Conservation (phyloP, 2,113 vertebrate genomes). For the Ailuropoda melanoleuca region DNA sequence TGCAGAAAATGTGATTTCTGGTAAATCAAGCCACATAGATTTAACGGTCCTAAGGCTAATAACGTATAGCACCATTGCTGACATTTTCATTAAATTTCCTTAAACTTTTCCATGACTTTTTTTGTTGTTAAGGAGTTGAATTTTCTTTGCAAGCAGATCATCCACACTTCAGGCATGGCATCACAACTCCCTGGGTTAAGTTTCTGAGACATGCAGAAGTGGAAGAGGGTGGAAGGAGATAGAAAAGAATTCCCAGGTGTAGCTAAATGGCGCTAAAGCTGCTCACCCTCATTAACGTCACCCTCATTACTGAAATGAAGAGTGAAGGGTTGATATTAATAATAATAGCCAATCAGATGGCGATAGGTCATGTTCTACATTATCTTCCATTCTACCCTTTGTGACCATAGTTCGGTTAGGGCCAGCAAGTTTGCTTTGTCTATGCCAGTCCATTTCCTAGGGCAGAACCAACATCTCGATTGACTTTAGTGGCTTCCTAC, state of each 20-base stretch:
- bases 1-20: neutral
- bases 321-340: neutral
- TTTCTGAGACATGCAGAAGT: neutral
- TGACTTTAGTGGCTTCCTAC: slow-evolving; percentile 21
- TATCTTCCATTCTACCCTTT: neutral
- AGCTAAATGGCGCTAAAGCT: neutral
- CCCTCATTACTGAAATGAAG: neutral
- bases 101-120: neutral
- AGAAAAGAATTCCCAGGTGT: neutral
- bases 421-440: neutral
- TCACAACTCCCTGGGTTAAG: neutral
- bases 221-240: neutral
- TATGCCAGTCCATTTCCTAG: neutral
- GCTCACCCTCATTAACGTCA: neutral
- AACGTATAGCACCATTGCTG: neutral
- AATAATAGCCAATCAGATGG: neutral
- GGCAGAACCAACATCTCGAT: neutral
- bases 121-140: neutral
- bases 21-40: neutral
- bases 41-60: neutral
- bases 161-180: neutral
- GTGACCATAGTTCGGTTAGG: neutral
- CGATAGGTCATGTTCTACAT: neutral
- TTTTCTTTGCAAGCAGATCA: slow-evolving; percentile 38
- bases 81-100: neutral